Base-by-base conservation (phyloP, 2,113 vertebrate genomes). In the Platichthys flesus region DNA sequence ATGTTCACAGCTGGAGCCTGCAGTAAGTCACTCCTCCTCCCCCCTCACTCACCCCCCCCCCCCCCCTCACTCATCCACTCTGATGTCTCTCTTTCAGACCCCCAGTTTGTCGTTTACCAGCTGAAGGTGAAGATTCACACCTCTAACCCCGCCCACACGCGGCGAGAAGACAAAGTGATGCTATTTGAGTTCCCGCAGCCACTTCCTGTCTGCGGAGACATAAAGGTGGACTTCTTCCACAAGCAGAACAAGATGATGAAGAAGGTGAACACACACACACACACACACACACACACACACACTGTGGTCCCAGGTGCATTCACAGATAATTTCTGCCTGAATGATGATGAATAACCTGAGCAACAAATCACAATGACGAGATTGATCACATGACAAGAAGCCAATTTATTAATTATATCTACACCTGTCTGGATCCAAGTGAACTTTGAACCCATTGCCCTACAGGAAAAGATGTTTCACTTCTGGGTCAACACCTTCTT, bases 401-500 rank as follows among this genome's bases (percentile, higher is more conserved):
- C 16, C 16, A 18, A 15, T 49, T 49, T 12, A 45, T 49, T 18
- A 49, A 6, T 49, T 5, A 49, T 5, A 18, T 18, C 15, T 18
- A 1, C 45, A 16, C 45, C 45, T 18, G 4, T 49, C 45, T 49
- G 45, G 45, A 16, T 49, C 45, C 18, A 18, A 49, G 45, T 49
- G 45, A 49, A 16, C 45, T 49, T 49, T 21, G 20, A 54, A 0
- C 55, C 9, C 55, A 15, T 49, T 9, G 70, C 12, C 4, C n/a
- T 74, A 5, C 83, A 99, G 98, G 97, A 99, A 78, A 98, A 99
- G 94, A 99, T 99, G 97, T 99, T 99, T 93, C 97, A 99, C 88
- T 99, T 99, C 89, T 99, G 97, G 97, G 94, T 99, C 90, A 99
- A 99, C 93, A 99, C 97, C 20, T 99, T 97, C 94, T 99, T 99